Conservation (phyloP, 1,140 invertebrate species). For the Leptinotarsa defecta region DNA sequence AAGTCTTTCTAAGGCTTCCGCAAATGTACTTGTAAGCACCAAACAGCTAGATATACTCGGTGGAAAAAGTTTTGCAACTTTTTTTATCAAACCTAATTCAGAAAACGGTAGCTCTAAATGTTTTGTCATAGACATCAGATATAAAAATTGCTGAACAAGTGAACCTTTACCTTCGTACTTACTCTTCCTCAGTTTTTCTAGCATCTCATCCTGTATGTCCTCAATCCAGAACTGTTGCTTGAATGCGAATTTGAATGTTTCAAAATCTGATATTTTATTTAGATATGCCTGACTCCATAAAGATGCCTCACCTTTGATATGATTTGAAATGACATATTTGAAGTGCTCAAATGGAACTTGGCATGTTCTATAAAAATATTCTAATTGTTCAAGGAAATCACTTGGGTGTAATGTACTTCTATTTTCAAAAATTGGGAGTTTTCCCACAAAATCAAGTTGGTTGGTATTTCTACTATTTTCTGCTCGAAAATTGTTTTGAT, state of each 20-base stretch:
- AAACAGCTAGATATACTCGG: neutral
- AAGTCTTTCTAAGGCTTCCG: neutral
- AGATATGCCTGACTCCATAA: conserved; percentile 5
- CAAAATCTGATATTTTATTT: neutral
- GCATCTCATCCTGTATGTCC: neutral
- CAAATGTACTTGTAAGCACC: neutral
- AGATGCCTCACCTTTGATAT: neutral
- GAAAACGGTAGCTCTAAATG: neutral
- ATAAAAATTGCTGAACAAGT: neutral
- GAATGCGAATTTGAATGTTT: neutral
- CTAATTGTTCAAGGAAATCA: neutral
- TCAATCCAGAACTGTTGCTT: neutral
- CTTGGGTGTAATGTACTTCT: neutral
- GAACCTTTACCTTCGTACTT: neutral
- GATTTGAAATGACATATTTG: neutral
- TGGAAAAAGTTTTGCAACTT: conserved; percentile 2
- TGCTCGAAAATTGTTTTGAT: no score
- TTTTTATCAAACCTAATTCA: neutral
- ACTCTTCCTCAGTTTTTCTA: neutral
- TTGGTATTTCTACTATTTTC: no score
- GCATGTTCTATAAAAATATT: neutral
- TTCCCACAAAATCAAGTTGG: neutral
- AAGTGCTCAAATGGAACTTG: neutral
- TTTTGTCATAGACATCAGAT: neutral
- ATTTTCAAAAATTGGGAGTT: neutral